Evolutionary conservation across 2,113 vertebrate species (phyloP).

Genomic region (Dermatemys mawii): DNA sequence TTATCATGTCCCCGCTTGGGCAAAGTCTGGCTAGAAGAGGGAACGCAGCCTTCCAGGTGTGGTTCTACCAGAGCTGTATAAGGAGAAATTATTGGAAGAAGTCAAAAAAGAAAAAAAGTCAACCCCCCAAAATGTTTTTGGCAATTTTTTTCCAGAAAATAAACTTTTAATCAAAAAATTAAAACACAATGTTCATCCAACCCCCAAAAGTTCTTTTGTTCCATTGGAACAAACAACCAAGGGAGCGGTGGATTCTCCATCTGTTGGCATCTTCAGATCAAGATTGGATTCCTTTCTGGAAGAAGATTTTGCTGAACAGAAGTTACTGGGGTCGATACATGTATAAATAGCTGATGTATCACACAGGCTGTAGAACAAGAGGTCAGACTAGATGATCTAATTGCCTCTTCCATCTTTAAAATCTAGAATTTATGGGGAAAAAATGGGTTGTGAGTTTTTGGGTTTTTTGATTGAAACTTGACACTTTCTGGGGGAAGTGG

Average conservation of each 20-base stretch:
- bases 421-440: neutral
- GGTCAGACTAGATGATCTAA: neutral
- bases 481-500: slow-evolving; percentile 27
- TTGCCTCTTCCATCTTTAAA: neutral
- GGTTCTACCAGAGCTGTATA: neutral
- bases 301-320: neutral
- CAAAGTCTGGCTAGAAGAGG: neutral
- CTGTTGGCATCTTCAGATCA: too few relatives aligned
- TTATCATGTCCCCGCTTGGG: too few relatives aligned
- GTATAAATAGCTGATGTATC: neutral
- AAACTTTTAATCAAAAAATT: too few relatives aligned
- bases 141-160: too few relatives aligned
- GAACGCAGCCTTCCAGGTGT: neutral
- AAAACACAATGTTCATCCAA: too few relatives aligned
- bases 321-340: rapidly evolving
- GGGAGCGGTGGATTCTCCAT: neutral
- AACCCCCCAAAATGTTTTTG: too few relatives aligned
- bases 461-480: neutral
- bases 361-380: neutral
- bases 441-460: neutral
- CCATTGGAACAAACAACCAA: too few relatives aligned
- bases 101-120: too few relatives aligned
- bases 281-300: neutral
- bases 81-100: neutral
- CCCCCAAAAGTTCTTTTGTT: too few relatives aligned